Base-by-base conservation (phyloP, 2,888 invertebrate species). In the Conomelus anceps region DNA sequence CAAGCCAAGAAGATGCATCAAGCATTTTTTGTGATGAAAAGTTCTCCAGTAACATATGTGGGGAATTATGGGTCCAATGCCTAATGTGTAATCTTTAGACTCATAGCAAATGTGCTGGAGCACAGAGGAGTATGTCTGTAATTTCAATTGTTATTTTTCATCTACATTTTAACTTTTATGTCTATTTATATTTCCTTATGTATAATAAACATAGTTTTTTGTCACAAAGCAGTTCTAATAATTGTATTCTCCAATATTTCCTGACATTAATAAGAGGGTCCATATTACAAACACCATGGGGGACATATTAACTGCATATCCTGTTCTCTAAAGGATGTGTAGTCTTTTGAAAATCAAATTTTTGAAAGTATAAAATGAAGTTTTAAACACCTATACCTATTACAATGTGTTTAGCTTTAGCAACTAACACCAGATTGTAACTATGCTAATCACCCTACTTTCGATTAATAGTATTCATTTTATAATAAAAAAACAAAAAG, bases 61-160 rank as follows among this genome's bases (percentile, higher is more conserved):
- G 85, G 85, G 85, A 85, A 85, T 85, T 85, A 85, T 85, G 85
- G 85, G 85, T 85, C 85, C 85, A 85, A 85, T 85, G 85, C 85
- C 85, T 85, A 22, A 85, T 85, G 85, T 85, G 85, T 85, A 20
- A 13, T 41, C 41, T 41, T 41, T 41, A 20, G 41, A 20, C 41
- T 41, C 41, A 41, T 41, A 41, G 20, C 17, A 20, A 41, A 41
- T 41, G 41, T 41, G 41, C 41, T 17, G 41, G 41, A 41, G 41
- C 41, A 41, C 13, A 41, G 41, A 41, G 41, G 41, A 41, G 41
- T 41, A 41, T 41, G 41, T 41, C 41, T 41, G 41, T 20, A 20
- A 41, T 41, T 41, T 41, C 41, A 17, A 20, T 41, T 20, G 41
- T 41, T 41, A 20, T 17, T 41, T 41, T 41, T 41, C 17, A 41